These are phyloP conservation scores for Achlya flavicornis DNA, from an alignment of 2,888 invertebrate species.

Conservation along the genomic window DNA sequence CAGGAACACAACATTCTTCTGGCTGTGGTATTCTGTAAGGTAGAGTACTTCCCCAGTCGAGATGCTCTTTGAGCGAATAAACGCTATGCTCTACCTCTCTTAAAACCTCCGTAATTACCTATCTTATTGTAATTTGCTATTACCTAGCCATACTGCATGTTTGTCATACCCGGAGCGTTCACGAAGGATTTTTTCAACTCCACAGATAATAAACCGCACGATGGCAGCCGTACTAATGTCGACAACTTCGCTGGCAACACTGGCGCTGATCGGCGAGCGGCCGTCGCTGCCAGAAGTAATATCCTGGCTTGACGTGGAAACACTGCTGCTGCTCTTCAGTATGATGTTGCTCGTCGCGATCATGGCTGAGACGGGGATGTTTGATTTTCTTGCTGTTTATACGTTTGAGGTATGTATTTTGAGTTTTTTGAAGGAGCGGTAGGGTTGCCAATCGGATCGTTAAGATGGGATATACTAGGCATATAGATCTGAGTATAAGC, in stretches of 20 bases:
- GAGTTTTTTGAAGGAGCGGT: not conserved
- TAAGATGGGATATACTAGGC: too few relatives aligned
- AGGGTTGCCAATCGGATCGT: too few relatives aligned
- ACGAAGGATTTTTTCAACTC: constrained; percentile 19
- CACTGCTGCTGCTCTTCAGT: constrained; percentile 90
- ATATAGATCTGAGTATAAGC: too few relatives aligned
- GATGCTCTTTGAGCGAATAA: too few relatives aligned
- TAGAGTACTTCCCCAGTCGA: too few relatives aligned
- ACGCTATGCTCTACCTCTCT: too few relatives aligned
- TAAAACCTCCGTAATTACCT: too few relatives aligned
- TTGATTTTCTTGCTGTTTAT: constrained; percentile 92
- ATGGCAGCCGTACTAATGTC: constrained; percentile 92
- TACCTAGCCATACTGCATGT: too few relatives aligned
- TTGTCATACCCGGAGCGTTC: too few relatives aligned
- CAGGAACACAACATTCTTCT: too few relatives aligned
- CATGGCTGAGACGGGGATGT: constrained; percentile 93
- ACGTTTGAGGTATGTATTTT: constrained; percentile 87
- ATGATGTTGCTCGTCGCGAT: constrained; percentile 96
- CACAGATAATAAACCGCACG: constrained; percentile 90
- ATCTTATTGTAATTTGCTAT: too few relatives aligned
- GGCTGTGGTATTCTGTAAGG: too few relatives aligned
- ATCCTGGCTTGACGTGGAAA: constrained; percentile 93
- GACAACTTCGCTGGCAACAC: constrained; percentile 88
- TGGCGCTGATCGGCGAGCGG: constrained; percentile 89
- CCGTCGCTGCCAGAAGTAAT: constrained; percentile 90